phyloP scores from a whole-genome alignment of 2,113 vertebrate genomes.

The Bolborhynchus lineola region DNA sequence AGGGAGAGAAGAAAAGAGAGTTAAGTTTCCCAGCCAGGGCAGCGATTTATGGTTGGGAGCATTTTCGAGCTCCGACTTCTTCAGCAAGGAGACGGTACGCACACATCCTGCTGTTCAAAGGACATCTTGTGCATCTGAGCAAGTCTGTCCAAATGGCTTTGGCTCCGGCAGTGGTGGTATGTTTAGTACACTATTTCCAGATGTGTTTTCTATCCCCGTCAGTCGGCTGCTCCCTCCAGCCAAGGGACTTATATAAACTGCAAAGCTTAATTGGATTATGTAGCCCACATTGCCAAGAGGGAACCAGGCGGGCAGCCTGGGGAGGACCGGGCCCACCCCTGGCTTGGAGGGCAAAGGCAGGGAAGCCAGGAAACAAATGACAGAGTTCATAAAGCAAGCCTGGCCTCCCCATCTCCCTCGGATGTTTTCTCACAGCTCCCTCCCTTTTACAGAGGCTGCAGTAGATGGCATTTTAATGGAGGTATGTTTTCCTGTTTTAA shows the following conservation, averaged over 20 bases:
- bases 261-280: slow-evolving; percentile 59
- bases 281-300: neutral
- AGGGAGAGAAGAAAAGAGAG: neutral
- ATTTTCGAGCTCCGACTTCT: neutral
- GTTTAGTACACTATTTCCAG: slow-evolving; percentile 35
- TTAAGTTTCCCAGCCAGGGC: neutral
- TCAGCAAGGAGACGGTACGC: neutral
- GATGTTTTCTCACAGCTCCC: neutral
- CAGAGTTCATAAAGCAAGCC: neutral
- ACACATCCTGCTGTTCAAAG: slow-evolving; percentile 4
- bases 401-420: neutral
- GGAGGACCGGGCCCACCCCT: neutral
- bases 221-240: neutral
- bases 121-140: slow-evolving; percentile 19
- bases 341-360: neutral
- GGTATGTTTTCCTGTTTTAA: neutral
- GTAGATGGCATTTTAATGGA: neutral
- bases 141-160: neutral
- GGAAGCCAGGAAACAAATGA: neutral
- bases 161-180: neutral
- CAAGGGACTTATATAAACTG: slow-evolving; percentile 43
- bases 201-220: slow-evolving; percentile 5
- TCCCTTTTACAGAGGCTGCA: neutral
- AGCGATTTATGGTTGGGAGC: neutral
- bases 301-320: neutral